phyloP scores from a whole-genome alignment of 2,113 vertebrate genomes.

The Rhea americana region DNA sequence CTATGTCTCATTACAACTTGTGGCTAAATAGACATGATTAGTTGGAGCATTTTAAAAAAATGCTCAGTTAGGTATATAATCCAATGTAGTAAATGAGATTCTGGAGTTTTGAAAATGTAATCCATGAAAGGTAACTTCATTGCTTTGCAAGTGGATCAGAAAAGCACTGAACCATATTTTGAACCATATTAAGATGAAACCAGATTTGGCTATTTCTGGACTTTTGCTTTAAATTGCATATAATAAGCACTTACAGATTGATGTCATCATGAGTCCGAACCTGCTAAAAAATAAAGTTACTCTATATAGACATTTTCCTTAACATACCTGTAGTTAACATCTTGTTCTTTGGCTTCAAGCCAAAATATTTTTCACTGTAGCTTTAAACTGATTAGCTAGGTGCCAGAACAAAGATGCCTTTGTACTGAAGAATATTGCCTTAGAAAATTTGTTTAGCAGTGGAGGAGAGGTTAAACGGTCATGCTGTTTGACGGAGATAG shows the following conservation, averaged over 20 bases:
- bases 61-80: neutral
- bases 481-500: slow-evolving; percentile 32
- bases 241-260: neutral
- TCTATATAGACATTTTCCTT: slow-evolving; percentile 39
- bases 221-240: neutral
- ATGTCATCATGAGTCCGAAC: slow-evolving; percentile 16
- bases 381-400: slow-evolving; percentile 80
- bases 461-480: slow-evolving; percentile 62
- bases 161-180: neutral
- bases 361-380: slow-evolving; percentile 69
- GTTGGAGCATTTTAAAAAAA: neutral
- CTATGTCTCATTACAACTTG: neutral
- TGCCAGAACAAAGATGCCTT: slow-evolving; percentile 78
- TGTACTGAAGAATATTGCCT: slow-evolving; percentile 63
- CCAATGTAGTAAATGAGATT: neutral
- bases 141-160: neutral
- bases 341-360: slow-evolving; percentile 69
- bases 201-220: neutral
- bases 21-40: neutral
- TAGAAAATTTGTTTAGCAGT: slow-evolving; percentile 61
- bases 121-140: neutral
- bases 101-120: neutral
- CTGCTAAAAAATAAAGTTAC: neutral
- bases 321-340: slow-evolving; percentile 65
- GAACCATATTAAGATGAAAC: neutral